A percentile compares a stretch with the other conserved stretches of the same genome.
These are phyloP conservation scores for Porphyrio hochstetteri DNA, from an alignment of 2,113 vertebrate genomes.

Conservation along the genomic window DNA sequence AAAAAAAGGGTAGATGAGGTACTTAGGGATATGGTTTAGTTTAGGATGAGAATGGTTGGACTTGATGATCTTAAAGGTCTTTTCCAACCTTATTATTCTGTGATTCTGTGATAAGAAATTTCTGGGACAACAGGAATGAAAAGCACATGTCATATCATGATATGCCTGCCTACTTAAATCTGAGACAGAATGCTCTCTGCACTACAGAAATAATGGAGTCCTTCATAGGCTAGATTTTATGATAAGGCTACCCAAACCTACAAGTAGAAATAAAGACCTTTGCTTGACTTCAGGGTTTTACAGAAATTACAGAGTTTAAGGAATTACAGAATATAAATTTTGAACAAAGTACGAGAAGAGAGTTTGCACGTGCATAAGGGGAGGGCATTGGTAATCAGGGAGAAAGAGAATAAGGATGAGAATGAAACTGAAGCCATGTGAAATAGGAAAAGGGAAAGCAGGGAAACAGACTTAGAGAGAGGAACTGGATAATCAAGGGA, in stretches of 20 bases:
- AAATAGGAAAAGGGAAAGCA: neutral
- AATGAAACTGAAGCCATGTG: fast-evolving
- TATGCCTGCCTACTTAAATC: neutral
- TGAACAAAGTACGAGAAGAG: neutral
- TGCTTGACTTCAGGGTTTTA: neutral
- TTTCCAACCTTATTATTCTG: too few species aligned
- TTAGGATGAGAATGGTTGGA: too few species aligned
- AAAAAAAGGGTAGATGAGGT: too few species aligned
- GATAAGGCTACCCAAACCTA: neutral
- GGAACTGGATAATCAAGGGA: neutral
- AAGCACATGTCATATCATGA: neutral
- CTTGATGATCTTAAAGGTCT: too few species aligned
- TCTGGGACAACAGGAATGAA: neutral
- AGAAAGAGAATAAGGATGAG: neutral
- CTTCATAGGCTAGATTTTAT: neutral
- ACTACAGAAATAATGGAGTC: neutral
- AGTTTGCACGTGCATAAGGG: neutral
- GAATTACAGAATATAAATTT: neutral
- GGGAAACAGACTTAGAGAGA: neutral
- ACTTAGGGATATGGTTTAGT: too few species aligned
- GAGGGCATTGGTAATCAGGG: neutral
- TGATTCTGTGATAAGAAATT: too few species aligned
- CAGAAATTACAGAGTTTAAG: neutral
- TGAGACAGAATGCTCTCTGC: neutral
- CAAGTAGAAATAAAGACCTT: neutral